These are phyloP conservation scores for Numida meleagris DNA, from an alignment of 2,113 vertebrate genomes.

Conservation along the genomic window DNA sequence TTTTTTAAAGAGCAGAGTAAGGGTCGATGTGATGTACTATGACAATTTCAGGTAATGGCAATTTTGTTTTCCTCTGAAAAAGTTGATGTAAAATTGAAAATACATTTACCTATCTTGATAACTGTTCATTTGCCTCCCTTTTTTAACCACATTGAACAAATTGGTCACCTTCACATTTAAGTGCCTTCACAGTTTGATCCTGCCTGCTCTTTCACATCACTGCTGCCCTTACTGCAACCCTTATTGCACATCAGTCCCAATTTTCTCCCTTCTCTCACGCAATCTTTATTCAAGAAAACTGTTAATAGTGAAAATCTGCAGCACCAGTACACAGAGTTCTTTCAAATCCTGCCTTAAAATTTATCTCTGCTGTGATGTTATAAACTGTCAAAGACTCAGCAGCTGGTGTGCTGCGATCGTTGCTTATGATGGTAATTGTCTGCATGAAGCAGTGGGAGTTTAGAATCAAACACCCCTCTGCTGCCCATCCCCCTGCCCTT, in stretches of 20 bases:
- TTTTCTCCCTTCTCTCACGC: not conserved
- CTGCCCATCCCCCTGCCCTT: not conserved
- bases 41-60: not conserved
- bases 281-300: not conserved
- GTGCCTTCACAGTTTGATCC: not conserved
- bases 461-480: not conserved
- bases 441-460: not conserved
- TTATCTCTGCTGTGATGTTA: not conserved
- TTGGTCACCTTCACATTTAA: not conserved
- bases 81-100: not conserved
- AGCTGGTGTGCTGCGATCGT: not conserved
- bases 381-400: not conserved
- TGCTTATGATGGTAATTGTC: not conserved
- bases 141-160: not conserved
- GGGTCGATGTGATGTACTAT: not conserved
- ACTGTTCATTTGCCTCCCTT: not conserved
- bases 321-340: not conserved
- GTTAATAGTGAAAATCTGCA: not conserved
- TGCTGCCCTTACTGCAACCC: not conserved
- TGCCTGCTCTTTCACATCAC: not conserved
- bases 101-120: not conserved
- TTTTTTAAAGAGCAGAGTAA: not conserved
- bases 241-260: not conserved
- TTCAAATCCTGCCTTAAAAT: conserved; percentile 1
- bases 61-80: not conserved